Evolutionary conservation across 2,888 invertebrate species (phyloP), one percentile per base, ranked within the genome.

Genomic region (Eupelmus urozonus): DNA sequence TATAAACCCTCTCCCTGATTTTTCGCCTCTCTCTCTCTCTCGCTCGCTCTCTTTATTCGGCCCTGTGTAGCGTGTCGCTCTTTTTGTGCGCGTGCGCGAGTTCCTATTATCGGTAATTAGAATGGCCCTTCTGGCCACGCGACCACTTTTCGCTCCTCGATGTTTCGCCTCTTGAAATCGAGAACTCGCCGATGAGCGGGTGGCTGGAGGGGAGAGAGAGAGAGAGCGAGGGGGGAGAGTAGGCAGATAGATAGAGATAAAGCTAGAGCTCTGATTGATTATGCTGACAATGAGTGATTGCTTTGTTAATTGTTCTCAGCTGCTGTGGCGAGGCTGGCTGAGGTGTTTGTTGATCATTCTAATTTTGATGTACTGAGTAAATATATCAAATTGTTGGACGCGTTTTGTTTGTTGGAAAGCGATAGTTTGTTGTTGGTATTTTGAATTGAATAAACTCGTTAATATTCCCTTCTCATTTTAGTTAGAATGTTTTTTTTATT

Each of bases 41-140:
- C 49, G 23, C 63, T 20, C 57, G 34, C 42, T 42, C 18, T 59
- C 18, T 16, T 42, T 51, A 2, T 27, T 62, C 23, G 13, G 5
- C 13, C 20, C 4, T n/a, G 20, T n/a, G 7, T 11, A 34, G 1
- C 55, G 40, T 23, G 53, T 55, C 55, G 53, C 55, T 55, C 40
- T 40, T 25, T 51, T 49, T 62, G 27, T 49, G 45, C 13, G 27
- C 5, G 18, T 20, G 18, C 11, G 29, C n/a, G 25, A 18, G 25
- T 49, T 27, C 74, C 81, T 76, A 77, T 69, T 79, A 76, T 76
- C 79, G 85, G 85, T 89, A 88, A 89, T 88, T 89, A 88, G 88
- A 87, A 86, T 86, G 85, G 85, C 88, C 84, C 87, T 87, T 85
- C 84, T 86, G 83, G 88, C 85, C 88, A 89, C 89, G 88, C 86